These are phyloP conservation scores for Berghia stephanieae DNA, from an alignment of 1,140 invertebrate species.

Conservation along the genomic window DNA sequence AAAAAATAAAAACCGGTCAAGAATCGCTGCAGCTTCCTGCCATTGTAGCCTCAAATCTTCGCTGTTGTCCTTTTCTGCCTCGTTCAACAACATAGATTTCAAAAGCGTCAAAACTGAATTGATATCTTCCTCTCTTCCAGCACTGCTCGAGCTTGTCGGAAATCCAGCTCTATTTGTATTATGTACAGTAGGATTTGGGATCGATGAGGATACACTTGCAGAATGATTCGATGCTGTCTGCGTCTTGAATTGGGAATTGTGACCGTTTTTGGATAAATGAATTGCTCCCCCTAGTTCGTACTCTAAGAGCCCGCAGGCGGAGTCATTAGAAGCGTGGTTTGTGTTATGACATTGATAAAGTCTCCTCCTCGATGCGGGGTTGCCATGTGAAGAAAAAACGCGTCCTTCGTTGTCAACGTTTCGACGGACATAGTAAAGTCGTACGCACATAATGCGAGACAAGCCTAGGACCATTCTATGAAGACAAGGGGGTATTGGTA, in stretches of 20 bases:
- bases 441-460: constrained; percentile 42
- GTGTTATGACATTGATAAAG: constrained; percentile 28
- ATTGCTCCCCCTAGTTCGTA: constrained; percentile 42
- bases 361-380: not conserved
- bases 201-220: not conserved
- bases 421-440: constrained; percentile 40
- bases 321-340: constrained; percentile 46
- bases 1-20: constrained; percentile 95
- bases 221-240: not conserved
- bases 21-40: constrained; percentile 99
- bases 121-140: constrained; percentile 27
- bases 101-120: constrained; percentile 43
- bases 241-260: not conserved
- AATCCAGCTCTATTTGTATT: not conserved
- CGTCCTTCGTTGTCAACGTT: not conserved
- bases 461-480: constrained; percentile 30
- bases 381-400: constrained; percentile 20
- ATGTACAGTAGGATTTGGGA: not conserved
- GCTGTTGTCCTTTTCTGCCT: constrained; percentile 41
- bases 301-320: constrained; percentile 51
- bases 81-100: constrained; percentile 40
- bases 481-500: constrained; percentile 47
- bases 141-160: not conserved
- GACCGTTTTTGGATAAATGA: not conserved
- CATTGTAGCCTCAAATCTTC: constrained; percentile 72